Evolutionary conservation across 1,140 invertebrate genomes (phyloP).

Genomic region (Coenobita brevimanus): DNA sequence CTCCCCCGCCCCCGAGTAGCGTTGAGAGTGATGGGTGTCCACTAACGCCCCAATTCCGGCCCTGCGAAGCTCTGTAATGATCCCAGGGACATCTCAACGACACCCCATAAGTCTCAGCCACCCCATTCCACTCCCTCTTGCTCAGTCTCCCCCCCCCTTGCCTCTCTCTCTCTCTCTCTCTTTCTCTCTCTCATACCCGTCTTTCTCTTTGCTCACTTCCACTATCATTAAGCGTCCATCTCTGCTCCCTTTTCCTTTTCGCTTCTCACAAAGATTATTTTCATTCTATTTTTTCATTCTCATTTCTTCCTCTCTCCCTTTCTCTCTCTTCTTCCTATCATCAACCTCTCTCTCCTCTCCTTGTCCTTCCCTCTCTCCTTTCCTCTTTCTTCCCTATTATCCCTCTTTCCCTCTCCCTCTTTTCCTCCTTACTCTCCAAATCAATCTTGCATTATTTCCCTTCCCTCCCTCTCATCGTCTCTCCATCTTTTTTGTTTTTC

Average conservation of each 20-base stretch:
- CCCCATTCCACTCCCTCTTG: neutral
- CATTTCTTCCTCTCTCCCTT: too few species aligned
- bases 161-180: neutral
- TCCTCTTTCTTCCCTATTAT: too few species aligned
- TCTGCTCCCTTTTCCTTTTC: too few species aligned
- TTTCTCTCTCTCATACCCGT: neutral
- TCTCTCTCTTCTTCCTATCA: neutral
- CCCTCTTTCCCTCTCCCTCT: too few species aligned
- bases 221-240: neutral
- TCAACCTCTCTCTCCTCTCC: too few species aligned
- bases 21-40: slow-evolving; percentile 33
- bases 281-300: too few species aligned
- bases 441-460: too few species aligned
- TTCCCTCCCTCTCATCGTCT: too few species aligned
- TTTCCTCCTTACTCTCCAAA: neutral
- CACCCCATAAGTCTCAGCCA: slow-evolving; percentile 6
- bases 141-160: neutral
- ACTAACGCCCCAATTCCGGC: slow-evolving; percentile 28
- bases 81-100: slow-evolving; percentile 16
- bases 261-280: too few species aligned
- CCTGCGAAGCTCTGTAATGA: slow-evolving; percentile 25
- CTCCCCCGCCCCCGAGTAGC: neutral
- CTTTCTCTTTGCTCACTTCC: too few species aligned
- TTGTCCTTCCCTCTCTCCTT: too few species aligned
- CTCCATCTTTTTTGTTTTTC: too few species aligned